phyloP scores from a whole-genome alignment of 2,888 invertebrate species.

The Gymnocheta viridis region DNA sequence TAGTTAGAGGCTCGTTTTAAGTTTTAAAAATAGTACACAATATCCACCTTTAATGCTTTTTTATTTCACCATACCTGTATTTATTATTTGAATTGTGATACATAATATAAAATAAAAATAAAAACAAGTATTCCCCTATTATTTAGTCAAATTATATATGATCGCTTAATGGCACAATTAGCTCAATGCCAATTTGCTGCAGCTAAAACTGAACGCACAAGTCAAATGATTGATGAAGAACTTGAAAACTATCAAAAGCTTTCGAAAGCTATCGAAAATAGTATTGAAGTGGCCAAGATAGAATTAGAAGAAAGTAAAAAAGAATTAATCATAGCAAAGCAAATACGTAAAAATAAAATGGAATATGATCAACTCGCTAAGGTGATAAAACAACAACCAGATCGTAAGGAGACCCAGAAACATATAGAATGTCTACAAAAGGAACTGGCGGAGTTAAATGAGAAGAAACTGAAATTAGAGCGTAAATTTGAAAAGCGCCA shows the following conservation, averaged over 20 bases:
- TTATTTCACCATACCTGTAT: not conserved
- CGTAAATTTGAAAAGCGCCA: conserved; percentile 90
- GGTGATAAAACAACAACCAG: conserved; percentile 94
- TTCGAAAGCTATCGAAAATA: conserved; percentile 89
- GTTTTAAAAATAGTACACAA: too few relatives aligned
- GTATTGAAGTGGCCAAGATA: conserved; percentile 90
- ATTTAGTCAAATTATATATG: conserved; percentile 86
- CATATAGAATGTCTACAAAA: conserved; percentile 87
- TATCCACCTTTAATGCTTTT: not conserved
- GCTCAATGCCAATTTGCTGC: conserved; percentile 95
- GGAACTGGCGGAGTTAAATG: conserved; percentile 87
- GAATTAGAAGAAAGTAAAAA: conserved; percentile 92
- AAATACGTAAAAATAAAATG: conserved; percentile 93
- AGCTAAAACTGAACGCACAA: conserved; percentile 90
- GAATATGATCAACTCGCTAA: conserved; percentile 97
- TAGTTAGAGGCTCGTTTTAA: too few relatives aligned
- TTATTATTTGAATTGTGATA: not conserved
- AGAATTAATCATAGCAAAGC: conserved; percentile 91
- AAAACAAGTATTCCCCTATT: not conserved
- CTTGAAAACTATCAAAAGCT: conserved; percentile 91
- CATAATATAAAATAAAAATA: too few relatives aligned
- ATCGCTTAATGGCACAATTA: conserved; percentile 91
- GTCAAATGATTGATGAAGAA: conserved; percentile 92
- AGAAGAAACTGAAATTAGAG: conserved; percentile 88
- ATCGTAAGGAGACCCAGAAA: conserved; percentile 90